Evolutionary conservation across 2,888 invertebrate genomes (phyloP).

Genomic region (Pammene fasciana): DNA sequence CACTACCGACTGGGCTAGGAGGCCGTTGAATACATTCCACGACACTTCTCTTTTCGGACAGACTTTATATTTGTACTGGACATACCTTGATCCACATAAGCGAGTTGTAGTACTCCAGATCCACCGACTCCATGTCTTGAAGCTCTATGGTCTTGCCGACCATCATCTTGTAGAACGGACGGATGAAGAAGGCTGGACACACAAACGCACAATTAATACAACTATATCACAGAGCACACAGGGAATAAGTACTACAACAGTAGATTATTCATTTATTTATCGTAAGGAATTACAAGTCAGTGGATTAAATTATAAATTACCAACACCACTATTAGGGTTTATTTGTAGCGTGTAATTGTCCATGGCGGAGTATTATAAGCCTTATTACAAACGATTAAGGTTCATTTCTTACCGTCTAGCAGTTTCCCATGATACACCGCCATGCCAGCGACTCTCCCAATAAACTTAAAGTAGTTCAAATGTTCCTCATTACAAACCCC

Average conservation of each 20-base stretch:
- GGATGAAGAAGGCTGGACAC: conserved; percentile 96
- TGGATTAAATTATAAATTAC: too few species aligned
- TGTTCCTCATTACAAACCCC: conserved; percentile 99
- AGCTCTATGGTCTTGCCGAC: conserved; percentile 95
- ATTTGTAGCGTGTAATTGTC: conserved; percentile 72
- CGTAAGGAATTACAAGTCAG: too few species aligned
- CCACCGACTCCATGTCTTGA: conserved; percentile 99
- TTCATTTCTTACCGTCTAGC: conserved; percentile 89
- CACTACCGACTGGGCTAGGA: too few species aligned
- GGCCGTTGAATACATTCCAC: too few species aligned
- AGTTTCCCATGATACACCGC: conserved; percentile 99
- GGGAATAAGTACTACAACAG: too few species aligned
- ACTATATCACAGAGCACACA: too few species aligned
- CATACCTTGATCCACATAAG: conserved; percentile 93
- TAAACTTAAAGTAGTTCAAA: conserved; percentile 98
- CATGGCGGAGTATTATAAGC: not conserved
- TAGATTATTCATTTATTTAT: too few species aligned
- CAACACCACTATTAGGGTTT: conserved; percentile 87
- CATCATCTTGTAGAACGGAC: conserved; percentile 99
- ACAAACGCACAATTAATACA: not conserved
- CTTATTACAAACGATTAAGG: not conserved
- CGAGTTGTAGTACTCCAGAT: conserved; percentile 99
- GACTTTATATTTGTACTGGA: too few species aligned
- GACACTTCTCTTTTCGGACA: too few species aligned
- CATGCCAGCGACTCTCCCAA: conserved; percentile 99